These are phyloP conservation scores for Caradrina clavipalpis DNA, from an alignment of 2,888 invertebrate species.

Conservation along the genomic window DNA sequence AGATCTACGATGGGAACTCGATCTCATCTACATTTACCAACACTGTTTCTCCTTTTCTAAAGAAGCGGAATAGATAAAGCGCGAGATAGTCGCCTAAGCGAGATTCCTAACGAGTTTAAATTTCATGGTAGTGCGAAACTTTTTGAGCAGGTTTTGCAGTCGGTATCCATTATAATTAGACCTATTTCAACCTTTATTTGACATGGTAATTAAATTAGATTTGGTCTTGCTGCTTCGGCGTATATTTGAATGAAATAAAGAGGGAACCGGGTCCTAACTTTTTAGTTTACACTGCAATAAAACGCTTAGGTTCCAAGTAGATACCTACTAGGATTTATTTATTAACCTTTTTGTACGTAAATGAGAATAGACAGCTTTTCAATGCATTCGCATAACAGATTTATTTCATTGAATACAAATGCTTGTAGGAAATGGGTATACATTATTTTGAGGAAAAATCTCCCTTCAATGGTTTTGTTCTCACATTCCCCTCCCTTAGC, in stretches of 20 bases:
- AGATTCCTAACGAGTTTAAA: constrained; percentile 52
- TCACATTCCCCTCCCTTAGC: constrained; percentile 63
- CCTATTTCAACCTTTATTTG: constrained; percentile 66
- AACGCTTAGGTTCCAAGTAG: not conserved
- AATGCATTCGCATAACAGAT: constrained; percentile 34
- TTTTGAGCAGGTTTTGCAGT: constrained; percentile 40
- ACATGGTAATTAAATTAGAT: constrained; percentile 68
- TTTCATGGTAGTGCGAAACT: constrained; percentile 43
- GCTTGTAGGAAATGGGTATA: constrained; percentile 65
- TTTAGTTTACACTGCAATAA: constrained; percentile 1
- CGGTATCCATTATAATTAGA: constrained; percentile 67
- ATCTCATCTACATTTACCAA: constrained; percentile 49
- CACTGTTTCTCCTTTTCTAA: constrained; percentile 57
- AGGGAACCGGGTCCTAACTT: not conserved
- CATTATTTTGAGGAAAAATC: constrained; percentile 72
- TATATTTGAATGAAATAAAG: constrained; percentile 37
- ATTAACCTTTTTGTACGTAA: not conserved
- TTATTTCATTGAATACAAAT: constrained; percentile 62
- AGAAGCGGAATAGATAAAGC: constrained; percentile 44
- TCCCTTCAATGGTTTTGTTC: constrained; percentile 71
- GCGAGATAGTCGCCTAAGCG: constrained; percentile 35
- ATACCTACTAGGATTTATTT: not conserved
- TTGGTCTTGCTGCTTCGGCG: constrained; percentile 59
- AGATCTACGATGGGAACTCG: constrained; percentile 64
- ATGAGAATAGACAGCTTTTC: not conserved